Conservation (phyloP, 2,888 invertebrate species). For the Microctonus hyperodae region DNA sequence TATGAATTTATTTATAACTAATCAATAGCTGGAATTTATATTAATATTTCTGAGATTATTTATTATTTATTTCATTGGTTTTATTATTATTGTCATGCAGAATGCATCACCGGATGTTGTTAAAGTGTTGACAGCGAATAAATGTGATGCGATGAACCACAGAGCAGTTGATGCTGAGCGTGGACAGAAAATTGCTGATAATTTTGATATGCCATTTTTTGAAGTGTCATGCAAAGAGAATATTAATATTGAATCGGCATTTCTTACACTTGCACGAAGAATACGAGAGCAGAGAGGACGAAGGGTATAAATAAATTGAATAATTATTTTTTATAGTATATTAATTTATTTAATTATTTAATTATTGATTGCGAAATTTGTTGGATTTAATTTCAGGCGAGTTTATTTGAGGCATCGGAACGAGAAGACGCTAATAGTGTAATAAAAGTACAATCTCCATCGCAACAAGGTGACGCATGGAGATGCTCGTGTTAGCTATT, state of each 20-base stretch:
- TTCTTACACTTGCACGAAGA: constrained; percentile 80
- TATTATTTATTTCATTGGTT: too few species aligned
- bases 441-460: constrained; percentile 53
- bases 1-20: constrained; percentile 1
- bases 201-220: constrained; percentile 87
- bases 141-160: constrained; percentile 80
- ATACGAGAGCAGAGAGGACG: constrained; percentile 82
- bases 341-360: too few species aligned
- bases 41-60: not conserved
- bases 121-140: constrained; percentile 85
- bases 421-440: constrained; percentile 53
- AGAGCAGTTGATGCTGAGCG: constrained; percentile 80
- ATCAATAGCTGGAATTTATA: too few species aligned
- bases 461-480: constrained; percentile 56
- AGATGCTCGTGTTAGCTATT: constrained; percentile 53
- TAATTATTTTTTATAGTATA: too few species aligned
- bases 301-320: constrained; percentile 68
- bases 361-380: too few species aligned
- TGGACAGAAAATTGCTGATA: constrained; percentile 87
- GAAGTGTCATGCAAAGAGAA: constrained; percentile 89
- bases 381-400: constrained; percentile 47
- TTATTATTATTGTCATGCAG: constrained; percentile 63
- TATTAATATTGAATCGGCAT: constrained; percentile 85
- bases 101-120: constrained; percentile 88
- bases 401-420: constrained; percentile 56